Conservation (phyloP, 2,797 vertebrate species). For the Numenius phaeopus region DNA sequence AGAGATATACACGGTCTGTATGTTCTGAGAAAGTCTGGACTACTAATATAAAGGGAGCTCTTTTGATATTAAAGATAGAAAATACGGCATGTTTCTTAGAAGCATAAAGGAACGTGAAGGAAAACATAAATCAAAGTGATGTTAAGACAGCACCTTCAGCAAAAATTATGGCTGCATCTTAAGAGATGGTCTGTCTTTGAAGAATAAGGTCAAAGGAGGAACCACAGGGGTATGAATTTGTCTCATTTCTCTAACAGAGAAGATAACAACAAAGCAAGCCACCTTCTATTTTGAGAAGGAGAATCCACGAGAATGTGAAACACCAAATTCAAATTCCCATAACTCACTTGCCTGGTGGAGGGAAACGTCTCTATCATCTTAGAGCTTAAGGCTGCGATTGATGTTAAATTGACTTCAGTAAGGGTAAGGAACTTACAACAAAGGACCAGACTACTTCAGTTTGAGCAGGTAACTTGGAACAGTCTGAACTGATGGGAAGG, state of each 20-base stretch:
- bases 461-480: background rate
- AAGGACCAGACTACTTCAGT: background rate
- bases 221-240: background rate
- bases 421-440: background rate
- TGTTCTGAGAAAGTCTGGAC: background rate
- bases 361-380: background rate
- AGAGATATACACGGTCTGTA: background rate
- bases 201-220: background rate
- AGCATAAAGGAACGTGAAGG: background rate
- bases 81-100: background rate
- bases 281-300: background rate
- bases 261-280: background rate
- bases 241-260: background rate
- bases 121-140: background rate
- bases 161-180: background rate
- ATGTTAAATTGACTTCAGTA: background rate
- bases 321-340: background rate
- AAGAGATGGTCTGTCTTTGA: background rate
- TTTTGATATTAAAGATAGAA: background rate
- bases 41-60: background rate
- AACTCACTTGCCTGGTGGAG: background rate
- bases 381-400: background rate
- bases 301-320: background rate
- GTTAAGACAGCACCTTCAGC: background rate
- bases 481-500: background rate